A percentile compares a stretch with the other conserved stretches of the same genome.
These are phyloP conservation scores for Gallinago stenura DNA, from an alignment of 2,797 vertebrate species.

Conservation along the genomic window DNA sequence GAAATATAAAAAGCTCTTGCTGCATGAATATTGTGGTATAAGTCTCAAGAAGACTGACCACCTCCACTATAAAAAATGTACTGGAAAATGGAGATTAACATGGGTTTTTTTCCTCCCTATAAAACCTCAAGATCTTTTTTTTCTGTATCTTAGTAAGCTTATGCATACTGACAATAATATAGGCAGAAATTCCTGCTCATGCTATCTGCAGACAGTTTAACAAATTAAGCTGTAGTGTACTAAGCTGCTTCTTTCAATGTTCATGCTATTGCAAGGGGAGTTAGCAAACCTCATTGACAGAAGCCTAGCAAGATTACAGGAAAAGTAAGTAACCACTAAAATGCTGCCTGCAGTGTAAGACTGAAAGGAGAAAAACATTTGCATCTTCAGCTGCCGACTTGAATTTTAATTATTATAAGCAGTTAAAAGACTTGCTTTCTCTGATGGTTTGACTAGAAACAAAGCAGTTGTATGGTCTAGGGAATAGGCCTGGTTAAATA, in stretches of 20 bases:
- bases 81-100: neutral
- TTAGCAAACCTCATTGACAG: neutral
- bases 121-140: neutral
- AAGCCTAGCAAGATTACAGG: neutral
- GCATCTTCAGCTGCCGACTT: neutral
- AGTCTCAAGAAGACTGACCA: neutral
- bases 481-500: neutral
- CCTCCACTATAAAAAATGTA: neutral
- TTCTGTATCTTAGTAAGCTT: neutral
- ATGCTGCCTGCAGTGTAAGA: neutral
- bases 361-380: constrained; percentile 16
- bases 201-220: neutral
- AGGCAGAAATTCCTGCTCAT: neutral
- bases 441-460: neutral
- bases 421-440: constrained; percentile 1
- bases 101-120: accelerated
- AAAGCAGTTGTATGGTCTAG: neutral
- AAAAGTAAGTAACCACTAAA: neutral
- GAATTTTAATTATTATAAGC: constrained; percentile 32
- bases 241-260: neutral
- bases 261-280: neutral
- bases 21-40: neutral
- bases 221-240: neutral
- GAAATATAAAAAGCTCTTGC: neutral
- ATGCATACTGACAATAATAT: neutral